Evolutionary conservation across 1,140 invertebrate species (phyloP).

Genomic region (Zaprionus tsacasi): DNA sequence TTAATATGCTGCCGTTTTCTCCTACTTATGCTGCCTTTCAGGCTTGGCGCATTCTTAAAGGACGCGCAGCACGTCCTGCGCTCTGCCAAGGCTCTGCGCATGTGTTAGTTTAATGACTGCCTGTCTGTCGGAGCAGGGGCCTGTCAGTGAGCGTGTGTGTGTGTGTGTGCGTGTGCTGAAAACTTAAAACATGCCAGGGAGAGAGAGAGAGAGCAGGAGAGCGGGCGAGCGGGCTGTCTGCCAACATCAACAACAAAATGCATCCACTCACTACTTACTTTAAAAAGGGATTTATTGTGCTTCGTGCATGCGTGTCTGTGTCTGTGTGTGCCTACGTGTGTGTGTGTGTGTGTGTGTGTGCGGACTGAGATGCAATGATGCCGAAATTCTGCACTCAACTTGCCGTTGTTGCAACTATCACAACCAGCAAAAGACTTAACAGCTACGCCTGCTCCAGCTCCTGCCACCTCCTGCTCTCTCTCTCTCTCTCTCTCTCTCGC

Average conservation of each 20-base stretch:
- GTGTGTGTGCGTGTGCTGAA: constrained; percentile 51
- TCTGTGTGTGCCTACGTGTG: background rate
- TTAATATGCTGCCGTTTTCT: constrained; percentile 79
- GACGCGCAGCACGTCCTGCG: constrained; percentile 51
- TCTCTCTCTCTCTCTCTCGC: background rate
- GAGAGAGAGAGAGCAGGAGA: no score
- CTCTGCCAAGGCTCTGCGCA: constrained; percentile 7
- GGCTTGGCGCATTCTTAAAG: constrained; percentile 48
- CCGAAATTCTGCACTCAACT: constrained; percentile 76
- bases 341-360: constrained; percentile 22
- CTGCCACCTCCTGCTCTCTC: no score
- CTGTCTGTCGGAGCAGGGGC: constrained; percentile 16
- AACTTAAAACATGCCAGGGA: constrained; percentile 65
- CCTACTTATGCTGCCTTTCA: constrained; percentile 80
- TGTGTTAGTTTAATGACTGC: constrained; percentile 58
- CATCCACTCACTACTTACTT: constrained; percentile 57
- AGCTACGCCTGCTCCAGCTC: background rate
- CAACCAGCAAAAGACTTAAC: constrained; percentile 55
- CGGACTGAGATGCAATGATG: constrained; percentile 66
- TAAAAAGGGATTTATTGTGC: constrained; percentile 74
- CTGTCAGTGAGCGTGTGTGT: constrained; percentile 20
- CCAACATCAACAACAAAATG: constrained; percentile 56
- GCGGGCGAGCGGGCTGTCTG: constrained; percentile 13
- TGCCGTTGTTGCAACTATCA: constrained; percentile 41
- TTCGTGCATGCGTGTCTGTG: constrained; percentile 21